Evolutionary conservation across 2,797 vertebrate species (phyloP), one percentile per base, ranked within the genome.

Genomic region (Microchirus variegatus): DNA sequence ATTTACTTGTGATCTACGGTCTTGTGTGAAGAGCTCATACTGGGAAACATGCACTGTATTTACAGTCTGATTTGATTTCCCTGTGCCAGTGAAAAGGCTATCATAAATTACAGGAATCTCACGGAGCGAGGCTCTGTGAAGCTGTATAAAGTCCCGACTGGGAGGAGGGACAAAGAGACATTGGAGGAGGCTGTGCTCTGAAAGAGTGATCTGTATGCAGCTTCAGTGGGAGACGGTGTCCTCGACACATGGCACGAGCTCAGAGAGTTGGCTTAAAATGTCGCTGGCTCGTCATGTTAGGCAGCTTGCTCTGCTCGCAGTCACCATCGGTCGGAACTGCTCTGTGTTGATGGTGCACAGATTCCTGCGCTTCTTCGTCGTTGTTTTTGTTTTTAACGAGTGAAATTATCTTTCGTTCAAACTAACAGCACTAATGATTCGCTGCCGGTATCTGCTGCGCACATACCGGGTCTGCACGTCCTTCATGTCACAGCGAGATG

Each of bases 41-140:
- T 87, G 77, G 80, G 82, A 83, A 91, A 82, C 76, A 81, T 78
- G 81, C 62, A 67, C 72, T 82, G 68, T 86, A 85, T 91, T 91
- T 88, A 87, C 77, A 72, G 86, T 83, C 78, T 90, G 83, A 91
- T 91, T 91, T 77, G 73, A 92, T 91, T 92, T 80, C 78, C 79
- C 60, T 54, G 82, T 70, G 81, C 81, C 76, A 63, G 82, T 75
- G 70, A 53, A 84, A 87, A 82, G 70, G 67, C 76, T 83, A 78
- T 78, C 61, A 74, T 90, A 87, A 91, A 89, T 90, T 82, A 85
- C 79, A 73, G 70, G 70, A 82, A 81, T 81, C 59, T 86, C 77
- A 67, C 70, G 70, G 78, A 79, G 83, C 43, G 72, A 78, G 73
- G 67, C 64, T 58, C 72, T 64, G 73, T 44, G 72, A 82, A 64